phyloP scores from a whole-genome alignment of 2,113 vertebrate genomes.

The Trichomycterus rosablanca region DNA sequence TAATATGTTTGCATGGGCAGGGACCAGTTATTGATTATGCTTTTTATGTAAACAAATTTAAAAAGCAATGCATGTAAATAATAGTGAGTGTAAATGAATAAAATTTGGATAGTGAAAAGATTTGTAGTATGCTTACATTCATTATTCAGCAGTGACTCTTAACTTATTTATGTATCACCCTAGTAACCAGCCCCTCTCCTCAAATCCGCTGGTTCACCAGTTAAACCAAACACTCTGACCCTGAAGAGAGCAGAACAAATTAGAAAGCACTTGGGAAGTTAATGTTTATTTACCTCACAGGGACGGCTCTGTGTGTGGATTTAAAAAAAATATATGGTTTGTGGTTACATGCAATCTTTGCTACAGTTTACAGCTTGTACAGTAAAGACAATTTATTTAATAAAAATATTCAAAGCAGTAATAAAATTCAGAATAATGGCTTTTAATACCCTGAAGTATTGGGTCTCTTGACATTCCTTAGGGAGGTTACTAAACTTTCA shows the following conservation, averaged over 20 bases:
- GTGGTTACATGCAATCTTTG: constrained; percentile 16
- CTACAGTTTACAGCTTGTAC: constrained; percentile 14
- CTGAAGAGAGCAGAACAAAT: constrained; percentile 25
- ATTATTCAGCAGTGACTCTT: constrained; percentile 40
- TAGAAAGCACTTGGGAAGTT: constrained; percentile 32
- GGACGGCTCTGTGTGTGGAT: constrained; percentile 5
- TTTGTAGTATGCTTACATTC: too few relatives aligned
- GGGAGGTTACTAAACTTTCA: too few relatives aligned
- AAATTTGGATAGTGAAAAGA: too few relatives aligned
- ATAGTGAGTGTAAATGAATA: too few relatives aligned
- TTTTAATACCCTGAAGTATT: too few relatives aligned
- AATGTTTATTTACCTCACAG: constrained; percentile 35
- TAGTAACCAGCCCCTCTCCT: constrained; percentile 47
- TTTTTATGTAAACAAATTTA: too few relatives aligned
- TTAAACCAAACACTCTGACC: constrained; percentile 28
- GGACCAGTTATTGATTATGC: too few relatives aligned
- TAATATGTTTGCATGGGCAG: too few relatives aligned
- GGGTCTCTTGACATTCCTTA: too few relatives aligned
- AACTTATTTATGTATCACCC: constrained; percentile 53
- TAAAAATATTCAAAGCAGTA: too few relatives aligned
- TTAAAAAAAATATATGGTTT: constrained; percentile 13
- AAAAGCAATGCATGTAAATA: too few relatives aligned
- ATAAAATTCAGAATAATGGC: too few relatives aligned
- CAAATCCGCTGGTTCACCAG: constrained; percentile 7
- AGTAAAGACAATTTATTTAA: not conserved